Base-by-base conservation (phyloP, 2,113 vertebrate genomes). In the Myotis lucifugus region DNA sequence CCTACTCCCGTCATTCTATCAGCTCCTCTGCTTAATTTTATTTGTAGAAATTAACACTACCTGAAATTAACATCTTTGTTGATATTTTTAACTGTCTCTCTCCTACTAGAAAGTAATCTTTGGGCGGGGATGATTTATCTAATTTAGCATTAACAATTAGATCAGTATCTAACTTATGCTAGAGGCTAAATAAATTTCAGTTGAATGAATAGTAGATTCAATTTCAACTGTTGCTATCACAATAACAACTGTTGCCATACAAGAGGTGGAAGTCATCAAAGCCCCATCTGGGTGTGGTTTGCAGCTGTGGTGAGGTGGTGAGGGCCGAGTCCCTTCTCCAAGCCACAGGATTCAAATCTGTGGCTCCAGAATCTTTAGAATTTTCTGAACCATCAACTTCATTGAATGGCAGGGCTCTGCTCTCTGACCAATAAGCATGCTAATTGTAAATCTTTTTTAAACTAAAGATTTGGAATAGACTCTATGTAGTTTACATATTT, bases 401-500 rank as follows among this genome's bases (percentile, higher is more conserved):
- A 74, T 86, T 72, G 48, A 54, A 93, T 48, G 27, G 67, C 32
- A 81, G 18, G 1, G 1, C 27, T 76, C 29, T 88, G 10, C 32
- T 85, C 77, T 93, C 67, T 67, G 14, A 85, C 50, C 40, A 95
- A 8, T 88, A 74, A 52, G 19, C 3, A 17, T 21, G 50, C 17
- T 89, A 72, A 67, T 85, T 72, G 56, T 67, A 76, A 88, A 32
- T 8, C 17, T 1, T 67, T 82, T 92, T 32, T 82, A 69, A 96
- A 52, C 15, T 54, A 37, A 64, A 11, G 40, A 85, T 93, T 90
- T 66, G 5, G 29, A 74, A 76, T 42, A 90, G 67, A 78, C 10
- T 90, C 3, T 18, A 17, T 84, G 42, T 52, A 42, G 32, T 83
- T 92, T 86, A 89, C 18, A 23, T 46, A 52, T 25, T 89, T 88